phyloP scores from a whole-genome alignment of 2,888 invertebrate species.

The Ferdinandea cuprea region DNA sequence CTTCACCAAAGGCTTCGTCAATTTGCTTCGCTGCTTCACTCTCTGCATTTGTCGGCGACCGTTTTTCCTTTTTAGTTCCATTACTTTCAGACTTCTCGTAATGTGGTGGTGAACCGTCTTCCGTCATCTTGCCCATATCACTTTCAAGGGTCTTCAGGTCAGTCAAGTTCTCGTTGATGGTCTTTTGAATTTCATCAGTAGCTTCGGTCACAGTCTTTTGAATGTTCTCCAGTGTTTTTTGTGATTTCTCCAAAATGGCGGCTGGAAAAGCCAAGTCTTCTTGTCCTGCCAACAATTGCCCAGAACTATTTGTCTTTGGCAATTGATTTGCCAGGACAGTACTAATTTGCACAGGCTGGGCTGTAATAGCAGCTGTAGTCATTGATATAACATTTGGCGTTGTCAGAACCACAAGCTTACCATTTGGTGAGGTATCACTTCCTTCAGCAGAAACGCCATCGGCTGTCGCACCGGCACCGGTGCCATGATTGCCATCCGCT shows the following conservation, averaged over 20 bases:
- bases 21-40: conserved; percentile 73
- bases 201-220: conserved; percentile 81
- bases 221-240: conserved; percentile 80
- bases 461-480: conserved; percentile 21
- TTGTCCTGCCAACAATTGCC: conserved; percentile 67
- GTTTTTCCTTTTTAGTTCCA: conserved; percentile 77
- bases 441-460: conserved; percentile 42
- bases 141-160: conserved; percentile 80
- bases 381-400: conserved; percentile 83
- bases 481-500: conserved; percentile 66
- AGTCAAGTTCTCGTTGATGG: conserved; percentile 81
- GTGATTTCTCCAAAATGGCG: conserved; percentile 80
- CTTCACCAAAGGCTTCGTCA: conserved; percentile 74
- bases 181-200: conserved; percentile 81
- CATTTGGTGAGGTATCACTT: conserved; percentile 40
- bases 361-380: conserved; percentile 85
- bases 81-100: conserved; percentile 77
- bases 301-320: conserved; percentile 69
- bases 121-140: conserved; percentile 78
- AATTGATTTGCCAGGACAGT: conserved; percentile 85
- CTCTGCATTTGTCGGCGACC: conserved; percentile 48
- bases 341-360: conserved; percentile 85
- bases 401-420: conserved; percentile 76
- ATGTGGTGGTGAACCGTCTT: conserved; percentile 77
- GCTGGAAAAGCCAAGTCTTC: conserved; percentile 75